These are phyloP conservation scores for Serrognathus titanus DNA, from an alignment of 2,888 invertebrate genomes.

Conservation along the genomic window DNA sequence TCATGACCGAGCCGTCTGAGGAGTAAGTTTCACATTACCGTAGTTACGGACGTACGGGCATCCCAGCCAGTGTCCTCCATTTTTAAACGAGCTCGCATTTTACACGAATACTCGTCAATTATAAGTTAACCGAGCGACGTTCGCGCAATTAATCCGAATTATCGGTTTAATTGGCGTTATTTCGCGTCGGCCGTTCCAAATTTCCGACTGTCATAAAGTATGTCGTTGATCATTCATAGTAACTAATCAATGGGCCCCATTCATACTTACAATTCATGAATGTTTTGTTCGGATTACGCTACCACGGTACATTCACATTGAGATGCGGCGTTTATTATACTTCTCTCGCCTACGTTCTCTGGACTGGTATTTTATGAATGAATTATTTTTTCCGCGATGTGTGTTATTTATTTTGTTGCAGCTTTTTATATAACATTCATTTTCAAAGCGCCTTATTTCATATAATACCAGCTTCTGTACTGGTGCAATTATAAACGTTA, in stretches of 20 bases:
- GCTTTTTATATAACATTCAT: no score
- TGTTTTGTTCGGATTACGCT: slow-evolving; percentile 36
- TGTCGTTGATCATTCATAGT: slow-evolving; percentile 36
- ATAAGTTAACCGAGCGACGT: slow-evolving; percentile 27
- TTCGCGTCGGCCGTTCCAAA: slow-evolving; percentile 1
- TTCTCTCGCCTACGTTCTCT: slow-evolving; percentile 30
- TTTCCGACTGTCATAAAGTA: slow-evolving; percentile 14
- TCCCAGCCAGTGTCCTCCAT: slow-evolving; percentile 37
- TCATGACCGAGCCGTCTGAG: slow-evolving; percentile 90
- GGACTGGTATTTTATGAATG: slow-evolving; percentile 25
- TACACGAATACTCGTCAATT: slow-evolving; percentile 25
- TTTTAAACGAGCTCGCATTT: slow-evolving; percentile 28
- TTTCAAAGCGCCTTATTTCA: no score
- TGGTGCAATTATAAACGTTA: no score
- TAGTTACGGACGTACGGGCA: slow-evolving; percentile 18
- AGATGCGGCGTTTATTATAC: slow-evolving; percentile 33
- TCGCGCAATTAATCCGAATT: slow-evolving; percentile 21
- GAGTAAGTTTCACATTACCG: slow-evolving; percentile 64
- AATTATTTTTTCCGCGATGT: slow-evolving; percentile 18
- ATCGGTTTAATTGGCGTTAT: slow-evolving; percentile 14
- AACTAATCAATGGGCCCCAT: slow-evolving; percentile 29
- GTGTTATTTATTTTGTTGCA: slow-evolving; percentile 1
- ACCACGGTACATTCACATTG: slow-evolving; percentile 33
- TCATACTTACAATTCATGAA: slow-evolving; percentile 33
- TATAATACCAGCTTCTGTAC: no score